Evolutionary conservation across 30 jellyfish, hydroid and myxozoan genomes (phyloP).

Genomic region (Pseudorhiza aurosa): DNA sequence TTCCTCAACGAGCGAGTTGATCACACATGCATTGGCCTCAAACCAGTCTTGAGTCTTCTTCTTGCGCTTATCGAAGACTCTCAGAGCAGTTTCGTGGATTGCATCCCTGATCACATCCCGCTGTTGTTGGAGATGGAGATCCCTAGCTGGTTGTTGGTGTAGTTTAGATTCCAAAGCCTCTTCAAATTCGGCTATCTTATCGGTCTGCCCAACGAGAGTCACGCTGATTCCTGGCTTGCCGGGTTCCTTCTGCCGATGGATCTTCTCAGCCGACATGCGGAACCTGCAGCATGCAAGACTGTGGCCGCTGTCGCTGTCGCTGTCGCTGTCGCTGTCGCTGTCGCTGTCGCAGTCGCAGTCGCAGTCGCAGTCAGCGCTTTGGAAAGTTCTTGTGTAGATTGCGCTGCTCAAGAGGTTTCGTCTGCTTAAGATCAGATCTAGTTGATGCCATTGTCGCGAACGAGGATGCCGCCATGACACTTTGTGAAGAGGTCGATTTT

Average conservation of each 20-base stretch:
- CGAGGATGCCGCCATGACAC: constrained; percentile 58
- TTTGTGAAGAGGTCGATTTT: constrained; percentile 12
- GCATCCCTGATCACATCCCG: constrained; percentile 2
- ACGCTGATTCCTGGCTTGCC: neutral
- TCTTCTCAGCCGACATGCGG: neutral
- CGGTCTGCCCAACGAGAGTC: neutral
- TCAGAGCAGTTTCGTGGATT: neutral
- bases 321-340: no score
- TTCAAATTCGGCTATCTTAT: neutral
- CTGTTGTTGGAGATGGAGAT: neutral
- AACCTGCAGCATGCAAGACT: neutral
- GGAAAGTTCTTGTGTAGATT: constrained; percentile 3
- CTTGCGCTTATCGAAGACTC: neutral
- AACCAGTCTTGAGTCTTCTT: constrained; percentile 22
- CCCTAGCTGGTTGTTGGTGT: no score
- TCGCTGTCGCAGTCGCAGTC: no score
- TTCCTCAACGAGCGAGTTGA: constrained; percentile 5
- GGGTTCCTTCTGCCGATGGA: neutral
- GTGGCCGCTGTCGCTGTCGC: no score
- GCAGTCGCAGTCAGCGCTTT: constrained; percentile 57
- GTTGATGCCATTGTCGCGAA: constrained; percentile 52
- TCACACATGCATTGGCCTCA: constrained; percentile 3
- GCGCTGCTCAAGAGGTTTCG: neutral
- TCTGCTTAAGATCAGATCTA: constrained; percentile 30
- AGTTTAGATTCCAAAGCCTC: no score